Evolutionary conservation across 2,888 invertebrate genomes (phyloP), one percentile per base, ranked within the genome.

Genomic region (Andrena camellia): DNA sequence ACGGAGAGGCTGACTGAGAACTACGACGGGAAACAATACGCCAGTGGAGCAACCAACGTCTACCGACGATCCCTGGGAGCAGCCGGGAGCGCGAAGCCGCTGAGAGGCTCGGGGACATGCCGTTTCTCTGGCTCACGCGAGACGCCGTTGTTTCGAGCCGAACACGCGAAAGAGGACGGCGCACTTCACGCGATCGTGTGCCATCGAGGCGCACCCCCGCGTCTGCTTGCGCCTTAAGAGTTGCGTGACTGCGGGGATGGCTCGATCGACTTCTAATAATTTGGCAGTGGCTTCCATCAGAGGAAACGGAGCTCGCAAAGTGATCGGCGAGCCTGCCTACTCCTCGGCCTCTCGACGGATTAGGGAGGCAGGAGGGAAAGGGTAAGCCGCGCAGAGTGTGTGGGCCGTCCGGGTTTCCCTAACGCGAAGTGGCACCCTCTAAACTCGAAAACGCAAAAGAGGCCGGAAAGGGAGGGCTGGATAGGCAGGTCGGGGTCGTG

Each of bases 341-440:
- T 10, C 10, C 10, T 3, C 26, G 23, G 23, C 57, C 62, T 29
- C 54, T 33, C 42, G 76, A 63, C 42, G 68, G 70, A 63, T 77
- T 70, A 81, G 79, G 33, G 67, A 31, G n/a, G 42, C 42, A 29
- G 35, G 62, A 29, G 6, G 35, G 31, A 4, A 31, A 54, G 2
- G 20, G 13, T n/a, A 59, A 78, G 29, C 20, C 48, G n/a, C 13
- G 64, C 54, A 13, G 57, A n/a, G 26, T 13, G 42, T 42, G 42
- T 13, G 74, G 78, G 75, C 81, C 70, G 75, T 63, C 62, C 68
- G 74, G 74, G 84, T 88, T 83, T 82, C 77, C 60, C 68, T 86
- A 84, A 84, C 83, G 85, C 87, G 79, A 89, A 88, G 83, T 87
- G 87, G 86, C 87, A 88, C 67, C 80, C 86, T 85, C 81, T 81